Evolutionary conservation across 2,797 vertebrate genomes (phyloP).

Genomic region (Micrastur ruficollis): DNA sequence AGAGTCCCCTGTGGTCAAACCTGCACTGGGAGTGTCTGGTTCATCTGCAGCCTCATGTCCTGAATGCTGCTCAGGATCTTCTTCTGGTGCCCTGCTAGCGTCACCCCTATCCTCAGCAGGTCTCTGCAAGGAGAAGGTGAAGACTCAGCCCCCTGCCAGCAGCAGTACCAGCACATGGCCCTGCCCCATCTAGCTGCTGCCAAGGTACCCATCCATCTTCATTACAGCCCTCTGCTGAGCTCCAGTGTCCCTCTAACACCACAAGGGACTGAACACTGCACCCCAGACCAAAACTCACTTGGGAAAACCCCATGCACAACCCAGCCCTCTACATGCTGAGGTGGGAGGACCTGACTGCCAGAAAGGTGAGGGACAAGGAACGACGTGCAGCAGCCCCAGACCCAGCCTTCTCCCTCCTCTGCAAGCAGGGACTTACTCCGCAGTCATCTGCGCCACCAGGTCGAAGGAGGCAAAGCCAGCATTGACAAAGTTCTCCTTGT

Average conservation of each 20-base stretch:
- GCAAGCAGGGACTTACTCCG: conserved; percentile 74
- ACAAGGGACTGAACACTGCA: neutral
- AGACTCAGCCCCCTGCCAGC: neutral
- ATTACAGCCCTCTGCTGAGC: neutral
- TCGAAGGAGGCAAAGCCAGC: conserved; percentile 97
- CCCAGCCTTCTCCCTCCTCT: neutral
- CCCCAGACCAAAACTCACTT: neutral
- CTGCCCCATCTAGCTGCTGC: neutral
- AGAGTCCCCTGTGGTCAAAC: conserved; percentile 86
- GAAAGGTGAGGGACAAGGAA: neutral
- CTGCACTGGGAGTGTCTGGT: conserved; percentile 97
- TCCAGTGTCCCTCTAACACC: neutral
- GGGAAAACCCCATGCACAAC: neutral
- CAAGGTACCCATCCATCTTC: neutral
- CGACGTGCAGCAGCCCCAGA: neutral
- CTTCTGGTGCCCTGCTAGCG: conserved; percentile 96
- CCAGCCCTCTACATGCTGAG: neutral
- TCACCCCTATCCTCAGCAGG: conserved; percentile 95
- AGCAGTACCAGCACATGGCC: neutral
- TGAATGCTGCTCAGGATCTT: conserved; percentile 99
- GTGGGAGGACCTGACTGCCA: neutral
- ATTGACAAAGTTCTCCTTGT: conserved; percentile 96
- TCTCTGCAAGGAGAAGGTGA: conserved; percentile 79
- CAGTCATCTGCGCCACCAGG: conserved; percentile 98
- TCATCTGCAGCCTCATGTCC: conserved; percentile 99